Conservation (phyloP, 2,888 invertebrate genomes). For the Amphiduros pacificus region DNA sequence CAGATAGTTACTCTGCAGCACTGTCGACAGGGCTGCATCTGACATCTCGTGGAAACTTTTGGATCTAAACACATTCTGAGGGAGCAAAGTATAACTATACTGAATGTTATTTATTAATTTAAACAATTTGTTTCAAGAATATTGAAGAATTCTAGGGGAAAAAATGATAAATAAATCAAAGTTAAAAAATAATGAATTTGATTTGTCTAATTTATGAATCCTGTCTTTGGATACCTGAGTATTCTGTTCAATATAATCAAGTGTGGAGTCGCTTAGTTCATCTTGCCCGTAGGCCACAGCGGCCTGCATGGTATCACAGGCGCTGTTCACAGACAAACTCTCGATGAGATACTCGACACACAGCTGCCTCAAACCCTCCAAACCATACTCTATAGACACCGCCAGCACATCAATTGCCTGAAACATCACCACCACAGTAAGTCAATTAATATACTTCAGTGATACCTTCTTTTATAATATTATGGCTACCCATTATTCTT, state of each 20-base stretch:
- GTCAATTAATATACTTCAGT: not conserved
- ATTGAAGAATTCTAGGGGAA: not conserved
- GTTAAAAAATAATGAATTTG: too few species aligned
- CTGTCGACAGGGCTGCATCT: constrained; percentile 46
- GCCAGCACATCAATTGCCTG: constrained; percentile 54
- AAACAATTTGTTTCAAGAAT: not conserved
- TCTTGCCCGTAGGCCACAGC: constrained; percentile 52
- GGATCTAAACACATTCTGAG: constrained; percentile 51
- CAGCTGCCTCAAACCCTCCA: constrained; percentile 54
- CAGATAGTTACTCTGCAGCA: constrained; percentile 44
- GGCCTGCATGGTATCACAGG: constrained; percentile 54
- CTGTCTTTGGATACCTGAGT: constrained; percentile 40
- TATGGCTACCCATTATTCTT: too few species aligned
- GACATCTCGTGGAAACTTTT: constrained; percentile 54
- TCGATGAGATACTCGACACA: constrained; percentile 47
- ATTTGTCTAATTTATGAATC: too few species aligned
- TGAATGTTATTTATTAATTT: not conserved
- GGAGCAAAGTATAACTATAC: constrained; percentile 4
- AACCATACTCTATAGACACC: constrained; percentile 53
- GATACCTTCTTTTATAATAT: too few species aligned
- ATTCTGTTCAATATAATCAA: constrained; percentile 48
- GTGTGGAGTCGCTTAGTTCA: constrained; percentile 42
- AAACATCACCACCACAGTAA: too few species aligned
- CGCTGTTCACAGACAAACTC: constrained; percentile 45
- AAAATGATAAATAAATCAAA: too few species aligned